Percentiles rank a stretch among this genome's conserved stretches.
Conservation (phyloP, 53 echinoderm and acorn worm genomes). For the Patiria pectinifera region DNA sequence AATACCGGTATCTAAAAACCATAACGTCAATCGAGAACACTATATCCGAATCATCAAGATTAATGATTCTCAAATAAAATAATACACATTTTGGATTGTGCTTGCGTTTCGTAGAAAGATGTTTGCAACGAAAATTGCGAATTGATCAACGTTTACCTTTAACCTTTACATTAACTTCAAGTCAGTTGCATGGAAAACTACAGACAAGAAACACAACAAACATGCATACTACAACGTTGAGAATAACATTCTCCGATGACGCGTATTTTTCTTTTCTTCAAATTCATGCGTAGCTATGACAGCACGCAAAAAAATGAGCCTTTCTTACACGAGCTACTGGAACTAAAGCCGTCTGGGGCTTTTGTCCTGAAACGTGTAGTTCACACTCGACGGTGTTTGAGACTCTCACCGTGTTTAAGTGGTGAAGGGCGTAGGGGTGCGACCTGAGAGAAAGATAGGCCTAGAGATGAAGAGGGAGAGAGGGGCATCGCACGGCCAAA, state of each 20-base stretch:
- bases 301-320: neutral
- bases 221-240: too few species aligned
- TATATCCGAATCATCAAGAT: too few species aligned
- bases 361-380: neutral
- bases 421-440: constrained; percentile 27
- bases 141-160: too few species aligned
- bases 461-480: neutral
- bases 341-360: neutral
- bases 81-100: too few species aligned
- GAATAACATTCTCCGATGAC: too few species aligned
- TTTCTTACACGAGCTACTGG: neutral
- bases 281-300: neutral
- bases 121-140: too few species aligned
- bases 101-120: too few species aligned
- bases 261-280: neutral
- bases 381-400: constrained; percentile 33
- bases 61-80: too few species aligned
- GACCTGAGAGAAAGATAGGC: constrained; percentile 3
- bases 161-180: too few species aligned
- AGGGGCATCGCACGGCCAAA: neutral
- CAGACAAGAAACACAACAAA: too few species aligned
- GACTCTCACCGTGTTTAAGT: constrained; percentile 35
- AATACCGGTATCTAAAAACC: neutral
- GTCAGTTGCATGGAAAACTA: too few species aligned
- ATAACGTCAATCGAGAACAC: neutral